Base-by-base conservation (phyloP, 2,113 vertebrate genomes). In the Gobius niger region DNA sequence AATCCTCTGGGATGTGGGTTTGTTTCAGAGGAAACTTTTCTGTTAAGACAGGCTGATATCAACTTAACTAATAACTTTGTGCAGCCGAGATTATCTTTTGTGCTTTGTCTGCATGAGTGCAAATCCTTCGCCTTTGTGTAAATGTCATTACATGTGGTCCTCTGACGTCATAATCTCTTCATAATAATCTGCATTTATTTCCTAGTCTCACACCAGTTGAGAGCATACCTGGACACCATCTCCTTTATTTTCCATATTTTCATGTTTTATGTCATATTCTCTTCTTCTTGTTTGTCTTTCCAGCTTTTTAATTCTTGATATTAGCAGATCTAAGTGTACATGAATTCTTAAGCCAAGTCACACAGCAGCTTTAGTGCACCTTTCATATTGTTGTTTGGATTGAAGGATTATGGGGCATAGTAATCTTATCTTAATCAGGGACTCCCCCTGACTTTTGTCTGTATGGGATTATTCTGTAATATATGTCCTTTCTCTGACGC, bases 391-490 rank as follows among this genome's bases (percentile, higher is more conserved):
- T 76, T 78, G 80, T 85, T 82, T 79, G 84, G 74, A 82, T 80
- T 59, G 15, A 49, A 72, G 84, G 87, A 91, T 90, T 89, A 89
- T 61, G 69, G 50, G 80, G 68, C 8, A 42, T 56, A 46, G 57
- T 86, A 88, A 91, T 91, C 89, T 85, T 80, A 57, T 79, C 61
- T 82, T 77, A 73, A 72, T 83, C 65, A 5, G 65, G 68, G 72
- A 44, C 68, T 77, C 77, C 71, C 70, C 83, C 60, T 66, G 69
- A 85, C 50, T 75, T 75, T 80, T 56, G 54, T 70, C 75, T 69
- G 52, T 47, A 56, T 72, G 66, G 67, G 79, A 87, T 89, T 89
- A 87, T 40, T 7, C 7, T 56, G 57, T 72, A 63, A 78, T 76
- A 70, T 65, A 76, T 34, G 68, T 64, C 60, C 65, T n/a, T 77